These are phyloP conservation scores for Liodrosophila aerea DNA, from an alignment of 2,888 invertebrate genomes.

Conservation along the genomic window DNA sequence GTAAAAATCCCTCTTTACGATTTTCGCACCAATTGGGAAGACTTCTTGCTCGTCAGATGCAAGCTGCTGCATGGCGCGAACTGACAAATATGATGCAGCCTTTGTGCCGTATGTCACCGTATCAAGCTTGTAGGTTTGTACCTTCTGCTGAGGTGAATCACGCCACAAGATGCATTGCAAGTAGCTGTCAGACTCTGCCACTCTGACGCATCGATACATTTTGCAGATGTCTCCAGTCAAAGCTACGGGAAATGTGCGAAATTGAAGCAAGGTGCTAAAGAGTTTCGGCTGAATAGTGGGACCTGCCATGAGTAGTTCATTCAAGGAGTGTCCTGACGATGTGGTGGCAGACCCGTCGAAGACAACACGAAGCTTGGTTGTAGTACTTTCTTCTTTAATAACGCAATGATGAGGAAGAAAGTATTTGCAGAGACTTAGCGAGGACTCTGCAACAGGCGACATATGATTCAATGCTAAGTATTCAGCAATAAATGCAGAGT, in stretches of 20 bases:
- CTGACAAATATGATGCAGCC: constrained; percentile 1
- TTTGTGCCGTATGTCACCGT: constrained; percentile 11
- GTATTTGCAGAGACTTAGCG: background rate
- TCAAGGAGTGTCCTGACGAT: constrained; percentile 2
- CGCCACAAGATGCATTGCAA: constrained; percentile 11
- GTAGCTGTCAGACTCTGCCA: background rate
- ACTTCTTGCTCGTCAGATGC: too few species aligned
- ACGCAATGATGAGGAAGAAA: background rate
- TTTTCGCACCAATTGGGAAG: too few species aligned
- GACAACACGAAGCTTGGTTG: too few species aligned
- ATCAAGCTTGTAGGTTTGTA: constrained; percentile 2
- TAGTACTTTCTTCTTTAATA: too few species aligned
- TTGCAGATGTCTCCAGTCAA: too few species aligned
- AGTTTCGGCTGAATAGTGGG: too few species aligned
- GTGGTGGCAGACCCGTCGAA: background rate
- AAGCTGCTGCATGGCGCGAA: constrained; percentile 1
- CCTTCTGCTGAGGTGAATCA: background rate
- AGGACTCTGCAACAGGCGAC: background rate
- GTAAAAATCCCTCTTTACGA: too few species aligned
- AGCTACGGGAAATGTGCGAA: too few species aligned
- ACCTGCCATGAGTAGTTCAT: background rate
- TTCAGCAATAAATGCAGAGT: too few species aligned
- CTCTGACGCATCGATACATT: constrained; percentile 5
- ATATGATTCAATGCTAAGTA: too few species aligned
- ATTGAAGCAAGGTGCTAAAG: too few species aligned